Conservation (phyloP, 2,797 vertebrate species). For the Gymnoscopelus braueri region DNA sequence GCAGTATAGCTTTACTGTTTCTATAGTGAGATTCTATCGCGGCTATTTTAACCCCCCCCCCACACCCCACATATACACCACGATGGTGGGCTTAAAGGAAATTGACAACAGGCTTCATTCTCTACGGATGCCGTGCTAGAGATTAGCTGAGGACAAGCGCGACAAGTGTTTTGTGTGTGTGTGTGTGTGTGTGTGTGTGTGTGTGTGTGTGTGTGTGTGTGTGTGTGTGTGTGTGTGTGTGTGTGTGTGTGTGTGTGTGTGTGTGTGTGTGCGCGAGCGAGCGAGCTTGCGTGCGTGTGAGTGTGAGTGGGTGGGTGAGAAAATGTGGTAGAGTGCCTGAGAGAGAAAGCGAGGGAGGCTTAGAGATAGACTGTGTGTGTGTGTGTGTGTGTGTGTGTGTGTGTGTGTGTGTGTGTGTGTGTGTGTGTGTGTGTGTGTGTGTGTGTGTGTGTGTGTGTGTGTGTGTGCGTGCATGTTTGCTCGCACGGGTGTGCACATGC, state of each 20-base stretch:
- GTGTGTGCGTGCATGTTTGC: too few relatives aligned
- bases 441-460: not conserved
- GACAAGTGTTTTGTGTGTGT: not conserved
- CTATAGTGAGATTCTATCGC: conserved; percentile 54
- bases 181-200: too few relatives aligned
- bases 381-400: conserved; percentile 1
- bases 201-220: too few relatives aligned
- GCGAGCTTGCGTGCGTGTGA: too few relatives aligned
- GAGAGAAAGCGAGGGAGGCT: too few relatives aligned
- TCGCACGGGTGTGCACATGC: not conserved
- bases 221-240: too few relatives aligned
- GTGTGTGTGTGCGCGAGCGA: too few relatives aligned
- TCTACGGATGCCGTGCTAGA: conserved; percentile 60
- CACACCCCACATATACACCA: not conserved
- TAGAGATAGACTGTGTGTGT: not conserved
- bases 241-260: too few relatives aligned
- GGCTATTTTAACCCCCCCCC: not conserved
- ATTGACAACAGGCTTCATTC: conserved; percentile 78
- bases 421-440: not conserved
- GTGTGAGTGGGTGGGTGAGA: too few relatives aligned
- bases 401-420: conserved; percentile 2
- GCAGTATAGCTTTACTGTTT: conserved; percentile 48
- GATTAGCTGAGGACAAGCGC: conserved; percentile 28
- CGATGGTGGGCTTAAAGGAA: conserved; percentile 71
- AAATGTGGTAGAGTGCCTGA: too few relatives aligned